phyloP scores from a whole-genome alignment of 2,888 invertebrate species.

The Eristalinus sepulchralis region DNA sequence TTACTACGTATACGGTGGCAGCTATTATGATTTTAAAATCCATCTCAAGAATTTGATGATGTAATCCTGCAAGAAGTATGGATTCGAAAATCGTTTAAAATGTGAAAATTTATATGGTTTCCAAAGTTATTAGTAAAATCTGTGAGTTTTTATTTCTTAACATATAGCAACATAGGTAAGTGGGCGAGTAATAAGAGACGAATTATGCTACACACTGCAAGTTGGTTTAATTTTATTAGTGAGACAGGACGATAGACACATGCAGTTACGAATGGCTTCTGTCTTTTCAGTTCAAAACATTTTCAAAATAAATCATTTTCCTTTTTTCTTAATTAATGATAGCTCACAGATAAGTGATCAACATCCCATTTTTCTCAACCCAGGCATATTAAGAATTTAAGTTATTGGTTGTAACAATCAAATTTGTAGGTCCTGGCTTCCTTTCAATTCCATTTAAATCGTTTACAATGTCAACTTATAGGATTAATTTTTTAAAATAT shows the following conservation, averaged over 20 bases:
- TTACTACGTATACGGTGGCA: conserved; percentile 77
- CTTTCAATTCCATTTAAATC: no score
- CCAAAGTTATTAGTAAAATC: conserved; percentile 49
- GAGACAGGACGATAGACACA: not conserved
- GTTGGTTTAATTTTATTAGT: not conserved
- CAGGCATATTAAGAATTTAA: no score
- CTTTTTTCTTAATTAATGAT: no score
- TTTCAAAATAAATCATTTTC: no score
- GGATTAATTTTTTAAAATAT: no score
- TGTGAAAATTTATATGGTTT: conserved; percentile 69
- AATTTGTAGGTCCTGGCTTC: no score
- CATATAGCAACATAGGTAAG: conserved; percentile 34
- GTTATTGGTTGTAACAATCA: no score
- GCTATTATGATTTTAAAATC: conserved; percentile 80
- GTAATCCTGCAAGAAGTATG: conserved; percentile 80
- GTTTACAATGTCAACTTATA: no score
- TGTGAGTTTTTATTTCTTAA: conserved; percentile 37
- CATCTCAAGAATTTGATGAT: conserved; percentile 81
- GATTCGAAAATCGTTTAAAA: conserved; percentile 71
- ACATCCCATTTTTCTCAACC: no score
- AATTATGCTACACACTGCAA: not conserved
- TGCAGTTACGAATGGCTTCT: not conserved
- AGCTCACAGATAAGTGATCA: no score
- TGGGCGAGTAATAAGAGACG: not conserved
- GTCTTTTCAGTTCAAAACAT: no score